Percentiles rank a stretch among this genome's conserved stretches.
phyloP scores from a whole-genome alignment of 2,797 vertebrate species.

The Cichlasoma orientale region DNA sequence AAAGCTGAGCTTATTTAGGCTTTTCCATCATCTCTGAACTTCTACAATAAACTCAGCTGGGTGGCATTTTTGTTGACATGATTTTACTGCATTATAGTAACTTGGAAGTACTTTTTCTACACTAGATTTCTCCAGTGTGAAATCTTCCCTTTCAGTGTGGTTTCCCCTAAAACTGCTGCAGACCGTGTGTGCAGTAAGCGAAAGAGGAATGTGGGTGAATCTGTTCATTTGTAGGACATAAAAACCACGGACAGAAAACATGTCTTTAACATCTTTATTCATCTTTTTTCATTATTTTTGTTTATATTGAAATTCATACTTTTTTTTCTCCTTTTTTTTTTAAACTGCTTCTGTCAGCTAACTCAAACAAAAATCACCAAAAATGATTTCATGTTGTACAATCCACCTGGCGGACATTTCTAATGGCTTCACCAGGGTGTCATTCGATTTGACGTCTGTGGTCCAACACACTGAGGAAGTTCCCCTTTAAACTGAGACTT shows the following conservation, averaged over 20 bases:
- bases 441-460: conserved; percentile 57
- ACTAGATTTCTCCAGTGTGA: no score
- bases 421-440: conserved; percentile 65
- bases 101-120: no score
- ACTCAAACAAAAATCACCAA: conserved; percentile 74
- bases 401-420: conserved; percentile 78
- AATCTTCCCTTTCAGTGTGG: no score
- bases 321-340: conserved; percentile 65
- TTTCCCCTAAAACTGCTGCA: no score
- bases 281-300: conserved; percentile 82
- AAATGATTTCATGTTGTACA: conserved; percentile 76
- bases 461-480: conserved; percentile 61
- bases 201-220: no score
- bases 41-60: neutral
- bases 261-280: conserved; percentile 83
- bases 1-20: no score
- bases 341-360: conserved; percentile 65
- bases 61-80: rapidly evolving
- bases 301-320: conserved; percentile 81
- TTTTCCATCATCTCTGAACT: no score
- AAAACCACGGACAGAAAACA: neutral
- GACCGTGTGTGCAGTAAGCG: no score
- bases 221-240: neutral
- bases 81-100: neutral
- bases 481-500: conserved; percentile 37